Evolutionary conservation across 92 coral and sea anemone species (phyloP), one percentile per base, ranked within the genome.

Genomic region (Siderastrea radians): DNA sequence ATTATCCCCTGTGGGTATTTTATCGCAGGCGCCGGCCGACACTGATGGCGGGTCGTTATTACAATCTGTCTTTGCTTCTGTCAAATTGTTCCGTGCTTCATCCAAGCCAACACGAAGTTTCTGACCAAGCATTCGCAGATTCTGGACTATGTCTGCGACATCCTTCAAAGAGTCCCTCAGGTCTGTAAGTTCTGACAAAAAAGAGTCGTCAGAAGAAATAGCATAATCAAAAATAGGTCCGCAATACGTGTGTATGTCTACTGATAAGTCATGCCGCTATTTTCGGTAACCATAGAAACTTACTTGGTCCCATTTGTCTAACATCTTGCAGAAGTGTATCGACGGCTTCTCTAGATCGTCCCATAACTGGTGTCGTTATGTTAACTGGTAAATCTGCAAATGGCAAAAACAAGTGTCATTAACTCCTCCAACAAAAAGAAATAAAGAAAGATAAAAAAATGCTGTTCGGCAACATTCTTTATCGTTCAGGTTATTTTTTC

Each of bases 11-110:
- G 77, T 19, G 38, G 95, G 96, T 79, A 95, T 93, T 60, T 92
- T 85, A n/a, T 95, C 94, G 44, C 98, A 95, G 50, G 92, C 83
- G 5, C 91, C 90, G 15, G 85, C 88, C 13, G 64, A 45, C 16
- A 68, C 14, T 9, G 93, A 87, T 48, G 50, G 86, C 8, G 87
- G 74, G 51, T 91, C 93, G 14, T 72, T 83, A 12, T 75, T 72
- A 63, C 98, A 95, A 46, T 89, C 81, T 13, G 75, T 83, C 58
- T 82, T 86, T 5, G 93, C 93, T 4, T 89, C 91, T 26, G 93
- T 88, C 62, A 95, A 84, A 54, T 93, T 93, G 72, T 83, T 82
- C 45, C 95, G 95, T 12, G 93, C 74, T 3, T 74, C 89, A 26
- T 89, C 79, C 6, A 95, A 87, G 47, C 90, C 90, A 58, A 46